Conservation (phyloP, 1,140 invertebrate genomes). For the Zaprionus kolodkinae region DNA sequence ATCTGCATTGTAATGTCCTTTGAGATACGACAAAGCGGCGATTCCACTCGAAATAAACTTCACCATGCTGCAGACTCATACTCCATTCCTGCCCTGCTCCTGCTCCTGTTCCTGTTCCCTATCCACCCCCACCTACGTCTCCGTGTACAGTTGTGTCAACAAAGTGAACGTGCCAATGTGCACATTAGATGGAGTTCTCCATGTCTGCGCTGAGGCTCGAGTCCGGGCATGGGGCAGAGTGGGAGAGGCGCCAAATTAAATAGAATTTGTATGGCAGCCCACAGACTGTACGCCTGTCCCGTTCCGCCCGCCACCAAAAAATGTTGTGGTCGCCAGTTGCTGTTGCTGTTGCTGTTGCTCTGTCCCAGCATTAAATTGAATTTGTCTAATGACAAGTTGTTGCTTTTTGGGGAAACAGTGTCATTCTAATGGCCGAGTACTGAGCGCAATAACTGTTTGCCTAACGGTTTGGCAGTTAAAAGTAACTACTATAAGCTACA, state of each 20-base stretch:
- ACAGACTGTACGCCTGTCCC: neutral
- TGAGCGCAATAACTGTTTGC: conserved; percentile 74
- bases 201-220: conserved; percentile 21
- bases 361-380: conserved; percentile 73
- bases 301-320: conserved; percentile 61
- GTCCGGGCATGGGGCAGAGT: neutral
- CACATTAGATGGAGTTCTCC: conserved; percentile 66
- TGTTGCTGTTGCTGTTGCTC: conserved; percentile 30
- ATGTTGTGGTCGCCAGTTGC: conserved; percentile 70
- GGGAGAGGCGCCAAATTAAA: conserved; percentile 62
- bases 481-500: conserved; percentile 74
- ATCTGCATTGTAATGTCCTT: conserved; percentile 81
- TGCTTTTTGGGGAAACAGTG: conserved; percentile 50
- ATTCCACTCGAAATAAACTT: conserved; percentile 80
- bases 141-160: conserved; percentile 78
- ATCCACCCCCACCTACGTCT: neutral
- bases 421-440: conserved; percentile 74
- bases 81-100: neutral
- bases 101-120: neutral
- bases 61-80: conserved; percentile 38
- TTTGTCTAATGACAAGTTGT: conserved; percentile 82
- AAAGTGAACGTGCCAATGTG: conserved; percentile 80
- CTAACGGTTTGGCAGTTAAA: conserved; percentile 72
- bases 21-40: conserved; percentile 78
- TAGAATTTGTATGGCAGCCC: conserved; percentile 75